Evolutionary conservation across 2,113 vertebrate genomes (phyloP), one percentile per base, ranked within the genome.

Genomic region (Siphamia tubifer): DNA sequence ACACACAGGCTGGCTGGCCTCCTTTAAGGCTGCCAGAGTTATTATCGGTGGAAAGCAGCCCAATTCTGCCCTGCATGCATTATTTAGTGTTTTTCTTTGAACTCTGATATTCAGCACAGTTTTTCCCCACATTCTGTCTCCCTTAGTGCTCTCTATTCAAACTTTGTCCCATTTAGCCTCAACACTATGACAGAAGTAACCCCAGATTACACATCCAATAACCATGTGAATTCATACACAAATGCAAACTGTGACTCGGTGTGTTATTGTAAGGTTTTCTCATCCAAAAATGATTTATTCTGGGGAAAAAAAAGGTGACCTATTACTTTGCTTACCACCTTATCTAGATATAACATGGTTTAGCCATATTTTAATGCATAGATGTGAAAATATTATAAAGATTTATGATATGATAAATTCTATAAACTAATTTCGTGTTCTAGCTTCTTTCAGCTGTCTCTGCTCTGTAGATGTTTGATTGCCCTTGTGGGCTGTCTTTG

Each of bases 31-130:
- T 85, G 84, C 81, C 82, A 85, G 81, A 81, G 81, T 89, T 90
- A 88, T 91, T 89, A 89, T 85, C 70, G 73, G 87, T 88, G 82
- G 86, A 89, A 89, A 89, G 85, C 89, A 91, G 85, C 82, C 90
- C 87, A 89, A 89, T 90, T 90, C 80, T 89, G 85, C 91, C 89
- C 88, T 60, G 85, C 77, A 84, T 89, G 80, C 86, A 87, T 93
- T 91, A 90, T 91, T 91, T 88, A 87, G 85, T 86, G 79, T 77
- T 89, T 91, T 90, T 89, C 91, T 91, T 92, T 90, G 85, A 93
- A 93, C 89, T 87, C 82, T 71, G 74, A 91, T 86, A 88, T 85
- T 90, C 81, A 82, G 83, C 79, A 74, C 79, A 85, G 74, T 83
- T 72, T 73, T 54, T 40, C 66, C 48, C 44, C 51, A 70, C 65